These are phyloP conservation scores for Lepidochrysops patricia DNA, from an alignment of 2,888 invertebrate genomes.

Conservation along the genomic window DNA sequence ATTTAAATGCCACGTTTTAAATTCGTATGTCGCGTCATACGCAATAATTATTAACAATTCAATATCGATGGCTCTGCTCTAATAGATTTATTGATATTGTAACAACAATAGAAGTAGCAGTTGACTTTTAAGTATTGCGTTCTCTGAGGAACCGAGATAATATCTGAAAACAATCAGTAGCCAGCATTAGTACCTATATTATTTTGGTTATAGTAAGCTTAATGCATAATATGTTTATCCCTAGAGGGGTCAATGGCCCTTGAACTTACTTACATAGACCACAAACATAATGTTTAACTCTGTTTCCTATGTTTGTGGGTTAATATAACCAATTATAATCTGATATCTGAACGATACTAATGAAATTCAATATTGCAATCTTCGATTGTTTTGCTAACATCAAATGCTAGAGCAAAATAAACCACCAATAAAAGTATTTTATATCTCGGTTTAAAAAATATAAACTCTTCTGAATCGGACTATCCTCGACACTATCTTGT, in stretches of 20 bases:
- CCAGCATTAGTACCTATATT: not conserved
- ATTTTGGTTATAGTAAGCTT: too few relatives aligned
- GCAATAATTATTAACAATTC: constrained; percentile 69
- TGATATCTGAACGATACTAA: not conserved
- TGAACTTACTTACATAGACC: too few relatives aligned
- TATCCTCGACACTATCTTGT: constrained; percentile 2
- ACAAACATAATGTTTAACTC: too few relatives aligned
- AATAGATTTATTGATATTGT: constrained; percentile 45
- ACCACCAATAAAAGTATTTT: constrained; percentile 19
- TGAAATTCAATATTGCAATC: not conserved
- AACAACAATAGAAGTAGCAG: constrained; percentile 50
- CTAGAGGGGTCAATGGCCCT: too few relatives aligned
- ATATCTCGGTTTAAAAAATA: constrained; percentile 7
- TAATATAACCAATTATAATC: not conserved
- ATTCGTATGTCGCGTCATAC: constrained; percentile 52
- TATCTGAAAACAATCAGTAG: not conserved
- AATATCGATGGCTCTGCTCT: constrained; percentile 67
- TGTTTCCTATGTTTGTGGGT: too few relatives aligned
- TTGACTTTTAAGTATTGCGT: constrained; percentile 28
- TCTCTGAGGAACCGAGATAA: not conserved
- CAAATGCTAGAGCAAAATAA: not conserved
- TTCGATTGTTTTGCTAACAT: not conserved
- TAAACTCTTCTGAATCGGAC: not conserved
- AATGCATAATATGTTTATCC: too few relatives aligned
- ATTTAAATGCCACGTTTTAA: constrained; percentile 75